These are phyloP conservation scores for Nomada goodeniana DNA, from an alignment of 2,888 invertebrate species.

Conservation along the genomic window DNA sequence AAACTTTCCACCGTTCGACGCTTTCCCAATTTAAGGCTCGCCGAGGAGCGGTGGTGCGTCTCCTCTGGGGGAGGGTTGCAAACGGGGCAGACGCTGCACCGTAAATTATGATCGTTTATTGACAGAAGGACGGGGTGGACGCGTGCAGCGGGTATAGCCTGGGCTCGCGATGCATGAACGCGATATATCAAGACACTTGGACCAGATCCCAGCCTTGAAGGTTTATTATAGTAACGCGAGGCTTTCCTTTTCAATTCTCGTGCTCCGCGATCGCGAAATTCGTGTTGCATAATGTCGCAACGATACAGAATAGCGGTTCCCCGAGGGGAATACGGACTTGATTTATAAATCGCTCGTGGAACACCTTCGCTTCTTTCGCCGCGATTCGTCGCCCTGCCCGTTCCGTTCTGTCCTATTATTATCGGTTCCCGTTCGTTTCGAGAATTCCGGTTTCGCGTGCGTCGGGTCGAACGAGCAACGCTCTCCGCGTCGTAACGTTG, in stretches of 20 bases:
- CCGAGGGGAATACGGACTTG: not conserved
- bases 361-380: not conserved
- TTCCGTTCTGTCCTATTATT: no score
- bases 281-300: constrained; percentile 25
- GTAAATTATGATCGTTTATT: constrained; percentile 39
- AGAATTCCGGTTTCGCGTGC: constrained; percentile 3
- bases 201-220: constrained; percentile 55
- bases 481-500: constrained; percentile 22
- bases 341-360: not conserved
- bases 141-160: not conserved
- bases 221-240: constrained; percentile 58
- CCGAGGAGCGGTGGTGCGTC: not conserved
- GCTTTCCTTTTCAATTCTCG: constrained; percentile 42
- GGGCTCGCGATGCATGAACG: constrained; percentile 7
- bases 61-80: not conserved
- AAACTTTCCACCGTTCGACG: no score
- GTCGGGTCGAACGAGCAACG: not conserved
- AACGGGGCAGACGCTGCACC: not conserved
- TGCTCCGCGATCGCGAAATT: constrained; percentile 18
- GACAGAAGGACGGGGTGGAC: constrained; percentile 16
- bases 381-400: not conserved
- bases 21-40: no score
- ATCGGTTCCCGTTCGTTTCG: not conserved
- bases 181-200: constrained; percentile 46
- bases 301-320: not conserved